These are phyloP conservation scores for Clarias magur DNA, from an alignment of 2,113 vertebrate genomes.

Conservation along the genomic window DNA sequence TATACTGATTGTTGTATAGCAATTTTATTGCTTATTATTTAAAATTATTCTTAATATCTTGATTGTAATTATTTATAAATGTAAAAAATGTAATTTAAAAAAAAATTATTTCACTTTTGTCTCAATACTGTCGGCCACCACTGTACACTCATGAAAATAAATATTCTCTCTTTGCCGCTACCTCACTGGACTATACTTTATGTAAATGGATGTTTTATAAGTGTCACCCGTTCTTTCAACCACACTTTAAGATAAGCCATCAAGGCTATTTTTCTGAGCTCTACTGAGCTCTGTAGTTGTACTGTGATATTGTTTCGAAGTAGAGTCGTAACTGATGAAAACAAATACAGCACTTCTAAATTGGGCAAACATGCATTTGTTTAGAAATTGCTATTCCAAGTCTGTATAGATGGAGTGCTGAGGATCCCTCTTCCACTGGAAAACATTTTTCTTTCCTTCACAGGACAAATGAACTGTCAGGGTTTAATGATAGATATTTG, in stretches of 20 bases:
- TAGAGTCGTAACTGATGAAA: slow-evolving; percentile 38
- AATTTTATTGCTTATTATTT: too few relatives aligned
- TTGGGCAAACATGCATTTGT: slow-evolving; percentile 50
- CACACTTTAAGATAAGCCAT: slow-evolving; percentile 20
- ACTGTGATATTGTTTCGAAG: slow-evolving; percentile 18
- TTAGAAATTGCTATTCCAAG: slow-evolving; percentile 52
- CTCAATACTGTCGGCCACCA: too few relatives aligned
- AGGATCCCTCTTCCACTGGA: slow-evolving; percentile 51
- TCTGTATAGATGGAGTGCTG: slow-evolving; percentile 46
- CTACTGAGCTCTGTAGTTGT: slow-evolving; percentile 67
- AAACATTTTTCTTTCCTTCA: slow-evolving; percentile 79
- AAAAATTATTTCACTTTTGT: too few relatives aligned
- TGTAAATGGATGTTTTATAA: slow-evolving; percentile 9
- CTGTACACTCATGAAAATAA: background rate
- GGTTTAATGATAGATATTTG: slow-evolving; percentile 82
- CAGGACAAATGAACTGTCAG: slow-evolving; percentile 80
- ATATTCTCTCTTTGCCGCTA: background rate
- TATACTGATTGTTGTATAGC: too few relatives aligned
- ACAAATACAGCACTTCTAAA: slow-evolving; percentile 26
- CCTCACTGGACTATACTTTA: background rate
- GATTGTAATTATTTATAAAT: too few relatives aligned
- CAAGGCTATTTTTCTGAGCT: slow-evolving; percentile 60
- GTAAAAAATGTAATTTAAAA: too few relatives aligned
- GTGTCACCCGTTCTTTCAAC: background rate
- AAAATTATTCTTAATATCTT: too few relatives aligned